Evolutionary conservation across 2,888 invertebrate genomes (phyloP).

Genomic region (Agrotis puta): DNA sequence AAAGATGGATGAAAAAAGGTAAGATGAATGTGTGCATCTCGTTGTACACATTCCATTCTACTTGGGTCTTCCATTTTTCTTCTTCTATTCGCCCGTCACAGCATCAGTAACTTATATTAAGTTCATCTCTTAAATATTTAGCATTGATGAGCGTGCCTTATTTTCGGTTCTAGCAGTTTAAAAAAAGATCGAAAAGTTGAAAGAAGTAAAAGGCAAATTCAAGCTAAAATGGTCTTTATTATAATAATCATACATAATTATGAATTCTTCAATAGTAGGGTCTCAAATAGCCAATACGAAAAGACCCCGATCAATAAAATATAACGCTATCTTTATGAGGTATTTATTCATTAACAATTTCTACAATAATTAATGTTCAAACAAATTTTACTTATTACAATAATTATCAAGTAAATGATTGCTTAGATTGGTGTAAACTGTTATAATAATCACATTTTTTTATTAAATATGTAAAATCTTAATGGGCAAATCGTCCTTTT

Average conservation of each 20-base stretch:
- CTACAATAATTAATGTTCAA: constrained; percentile 47
- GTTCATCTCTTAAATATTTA: too few species aligned
- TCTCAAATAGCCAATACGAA: constrained; percentile 46
- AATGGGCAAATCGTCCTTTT: constrained; percentile 26
- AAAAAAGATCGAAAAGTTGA: neutral
- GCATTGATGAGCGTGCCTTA: too few species aligned
- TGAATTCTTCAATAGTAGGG: constrained; percentile 54
- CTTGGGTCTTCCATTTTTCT: too few species aligned
- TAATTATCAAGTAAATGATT: constrained; percentile 56
- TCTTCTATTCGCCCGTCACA: too few species aligned
- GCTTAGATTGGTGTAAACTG: constrained; percentile 62
- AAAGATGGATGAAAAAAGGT: too few species aligned
- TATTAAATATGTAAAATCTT: constrained; percentile 37
- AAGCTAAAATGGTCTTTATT: constrained; percentile 79
- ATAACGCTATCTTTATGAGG: constrained; percentile 57
- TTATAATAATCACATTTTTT: constrained; percentile 58
- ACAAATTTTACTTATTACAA: constrained; percentile 45
- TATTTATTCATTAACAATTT: constrained; percentile 61
- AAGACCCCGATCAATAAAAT: constrained; percentile 53
- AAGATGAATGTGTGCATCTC: too few species aligned
- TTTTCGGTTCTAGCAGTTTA: too few species aligned
- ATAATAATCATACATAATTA: constrained; percentile 55
- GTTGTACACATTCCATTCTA: too few species aligned
- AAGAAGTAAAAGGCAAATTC: constrained; percentile 67
- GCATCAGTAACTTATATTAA: too few species aligned